phyloP scores from a whole-genome alignment of 2,888 invertebrate species.

The Diarsia rubi region DNA sequence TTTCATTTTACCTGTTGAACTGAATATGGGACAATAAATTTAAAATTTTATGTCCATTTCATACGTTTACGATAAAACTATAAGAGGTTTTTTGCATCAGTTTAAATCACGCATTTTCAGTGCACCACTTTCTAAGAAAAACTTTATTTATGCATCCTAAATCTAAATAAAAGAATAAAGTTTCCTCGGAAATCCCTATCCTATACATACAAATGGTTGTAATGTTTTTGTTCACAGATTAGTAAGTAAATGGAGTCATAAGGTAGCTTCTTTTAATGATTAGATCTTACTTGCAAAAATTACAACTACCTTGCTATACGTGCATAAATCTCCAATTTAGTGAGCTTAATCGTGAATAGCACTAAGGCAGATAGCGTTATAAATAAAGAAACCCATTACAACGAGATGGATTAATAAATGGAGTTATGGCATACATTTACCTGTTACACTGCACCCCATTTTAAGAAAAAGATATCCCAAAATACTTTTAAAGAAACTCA shows the following conservation, averaged over 20 bases:
- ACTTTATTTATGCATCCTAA: constrained; percentile 1
- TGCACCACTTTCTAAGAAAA: background rate
- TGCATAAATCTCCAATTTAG: background rate
- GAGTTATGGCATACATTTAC: background rate
- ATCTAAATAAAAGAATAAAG: constrained; percentile 30
- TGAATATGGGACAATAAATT: constrained; percentile 22
- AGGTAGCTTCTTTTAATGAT: background rate
- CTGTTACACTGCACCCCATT: background rate
- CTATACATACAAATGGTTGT: constrained; percentile 48
- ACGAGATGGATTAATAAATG: background rate
- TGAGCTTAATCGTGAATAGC: background rate
- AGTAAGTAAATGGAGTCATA: background rate
- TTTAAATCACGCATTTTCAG: background rate
- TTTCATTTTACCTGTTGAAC: constrained; percentile 48
- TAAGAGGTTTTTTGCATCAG: background rate
- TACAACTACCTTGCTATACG: background rate
- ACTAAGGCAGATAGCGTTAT: too few relatives aligned
- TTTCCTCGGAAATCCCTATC: constrained; percentile 36
- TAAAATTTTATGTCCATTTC: background rate
- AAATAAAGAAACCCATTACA: background rate
- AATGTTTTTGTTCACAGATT: constrained; percentile 34
- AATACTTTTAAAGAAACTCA: background rate
- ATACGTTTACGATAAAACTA: background rate
- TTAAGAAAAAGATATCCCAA: background rate
- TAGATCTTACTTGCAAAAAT: background rate